Percentiles rank a stretch among this genome's conserved stretches.
Evolutionary conservation across 30 jellyfish, hydroid and myxozoan genomes (phyloP).

Genomic region (Chrysaora quinquecirrha): DNA sequence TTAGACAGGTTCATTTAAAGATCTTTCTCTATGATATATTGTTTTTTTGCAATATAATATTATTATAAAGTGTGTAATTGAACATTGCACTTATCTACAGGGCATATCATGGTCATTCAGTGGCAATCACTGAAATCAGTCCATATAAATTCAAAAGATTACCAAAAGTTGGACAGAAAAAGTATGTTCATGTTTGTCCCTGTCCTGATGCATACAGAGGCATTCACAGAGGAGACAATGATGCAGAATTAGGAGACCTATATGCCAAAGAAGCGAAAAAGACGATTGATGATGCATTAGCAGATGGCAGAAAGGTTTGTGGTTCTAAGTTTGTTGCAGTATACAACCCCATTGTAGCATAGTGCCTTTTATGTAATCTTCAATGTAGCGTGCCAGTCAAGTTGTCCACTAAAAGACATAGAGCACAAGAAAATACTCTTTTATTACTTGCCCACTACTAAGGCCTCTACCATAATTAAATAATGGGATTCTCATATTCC

Average conservation of each 20-base stretch:
- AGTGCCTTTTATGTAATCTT: no score
- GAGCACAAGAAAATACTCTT: no score
- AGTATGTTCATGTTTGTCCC: constrained; percentile 82
- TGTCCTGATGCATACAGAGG: constrained; percentile 95
- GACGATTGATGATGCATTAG: constrained; percentile 54
- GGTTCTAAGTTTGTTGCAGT: no score
- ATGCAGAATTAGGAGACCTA: constrained; percentile 46
- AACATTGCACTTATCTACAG: no score
- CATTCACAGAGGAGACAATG: constrained; percentile 62
- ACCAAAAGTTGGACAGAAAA: constrained; percentile 36
- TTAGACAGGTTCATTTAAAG: constrained; percentile 73
- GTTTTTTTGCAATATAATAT: no score
- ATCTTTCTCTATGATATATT: background rate
- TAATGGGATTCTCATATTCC: no score
- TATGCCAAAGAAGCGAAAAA: constrained; percentile 72
- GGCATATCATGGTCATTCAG: constrained; percentile 98
- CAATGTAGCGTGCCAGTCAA: no score
- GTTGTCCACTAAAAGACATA: no score
- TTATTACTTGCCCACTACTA: no score
- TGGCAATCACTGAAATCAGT: constrained; percentile 85
- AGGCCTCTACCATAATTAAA: no score
- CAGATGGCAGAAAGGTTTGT: constrained; percentile 67
- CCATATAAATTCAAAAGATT: constrained; percentile 86
- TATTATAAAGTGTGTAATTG: no score
- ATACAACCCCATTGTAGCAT: no score